Evolutionary conservation across 2,888 invertebrate species (phyloP), one percentile per base, ranked within the genome.

Genomic region (Carcina quercana): DNA sequence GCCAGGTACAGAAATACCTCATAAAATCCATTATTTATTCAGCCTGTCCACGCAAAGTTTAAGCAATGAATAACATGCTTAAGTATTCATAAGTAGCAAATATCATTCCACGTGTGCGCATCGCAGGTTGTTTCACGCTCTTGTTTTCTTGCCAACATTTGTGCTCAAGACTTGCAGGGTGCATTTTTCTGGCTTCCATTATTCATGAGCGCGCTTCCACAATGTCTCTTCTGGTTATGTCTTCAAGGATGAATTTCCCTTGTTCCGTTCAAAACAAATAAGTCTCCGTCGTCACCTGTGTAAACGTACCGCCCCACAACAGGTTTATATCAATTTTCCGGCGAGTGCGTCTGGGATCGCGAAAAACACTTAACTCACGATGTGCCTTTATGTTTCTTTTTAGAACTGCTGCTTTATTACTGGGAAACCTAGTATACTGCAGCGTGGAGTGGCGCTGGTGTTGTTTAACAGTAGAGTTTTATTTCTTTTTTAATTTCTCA

Each of bases 291-390:
- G 72, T 70, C 76, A 71, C 68, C 74, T 74, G 73, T 59, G 59
- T 63, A 71, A 76, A 70, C 71, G 59, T 60, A 60, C 64, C 59
- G 58, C 53, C 63, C 70, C 70, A 70, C 69, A 74, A 75, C 69
- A 75, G 72, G 75, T 80, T 82, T 80, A 72, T 78, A 74, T 78
- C 76, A 82, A 80, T 82, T 82, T 80, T 80, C 80, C 63, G 60
- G 70, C 56, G 67, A 74, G 71, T 79, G 79, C 73, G 70, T 75
- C 75, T 76, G 73, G n/a, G 64, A 62, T 65, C 60, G 70, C 52
- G 64, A 57, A 69, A 75, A 76, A 75, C 74, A 75, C 68, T 76
- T 71, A 67, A 59, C 53, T 50, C 54, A 59, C 62, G 58, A 13
- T 60, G 57, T 53, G 43, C 48, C 46, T 62, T 59, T 59, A 56